These are phyloP conservation scores for Lasius platythorax DNA, from an alignment of 2,888 invertebrate species.

Conservation along the genomic window DNA sequence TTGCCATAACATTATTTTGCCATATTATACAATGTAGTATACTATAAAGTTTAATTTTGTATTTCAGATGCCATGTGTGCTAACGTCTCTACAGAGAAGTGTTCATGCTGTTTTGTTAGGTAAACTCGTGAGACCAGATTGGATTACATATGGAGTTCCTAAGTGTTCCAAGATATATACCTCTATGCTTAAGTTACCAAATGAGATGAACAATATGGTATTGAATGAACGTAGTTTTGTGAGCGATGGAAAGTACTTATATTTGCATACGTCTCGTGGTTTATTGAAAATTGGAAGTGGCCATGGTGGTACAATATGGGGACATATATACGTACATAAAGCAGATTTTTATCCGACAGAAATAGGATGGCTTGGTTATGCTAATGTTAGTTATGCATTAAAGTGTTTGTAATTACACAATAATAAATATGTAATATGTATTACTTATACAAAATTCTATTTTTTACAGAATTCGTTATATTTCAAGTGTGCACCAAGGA, in stretches of 20 bases:
- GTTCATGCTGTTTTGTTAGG: conserved; percentile 96
- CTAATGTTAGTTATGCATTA: conserved; percentile 89
- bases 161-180: conserved; percentile 91
- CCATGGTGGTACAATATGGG: conserved; percentile 96
- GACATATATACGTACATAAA: conserved; percentile 95
- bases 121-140: conserved; percentile 93
- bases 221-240: conserved; percentile 90
- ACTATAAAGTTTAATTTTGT: conserved; percentile 64
- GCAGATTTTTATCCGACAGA: conserved; percentile 94
- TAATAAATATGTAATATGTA: background rate
- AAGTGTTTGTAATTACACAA: background rate
- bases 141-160: conserved; percentile 96
- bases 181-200: conserved; percentile 88
- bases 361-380: conserved; percentile 94
- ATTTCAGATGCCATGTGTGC: conserved; percentile 92
- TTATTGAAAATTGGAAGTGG: conserved; percentile 98
- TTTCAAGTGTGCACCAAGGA: conserved; percentile 88
- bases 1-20: background rate
- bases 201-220: conserved; percentile 86
- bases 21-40: conserved; percentile 7
- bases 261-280: conserved; percentile 94
- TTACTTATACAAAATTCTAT: conserved; percentile 47
- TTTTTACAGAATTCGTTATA: conserved; percentile 92
- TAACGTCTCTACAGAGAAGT: conserved; percentile 95
- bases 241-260: conserved; percentile 96